Evolutionary conservation across 2,888 invertebrate species (phyloP), one percentile per base, ranked within the genome.

Genomic region (Diadegma fenestrale): DNA sequence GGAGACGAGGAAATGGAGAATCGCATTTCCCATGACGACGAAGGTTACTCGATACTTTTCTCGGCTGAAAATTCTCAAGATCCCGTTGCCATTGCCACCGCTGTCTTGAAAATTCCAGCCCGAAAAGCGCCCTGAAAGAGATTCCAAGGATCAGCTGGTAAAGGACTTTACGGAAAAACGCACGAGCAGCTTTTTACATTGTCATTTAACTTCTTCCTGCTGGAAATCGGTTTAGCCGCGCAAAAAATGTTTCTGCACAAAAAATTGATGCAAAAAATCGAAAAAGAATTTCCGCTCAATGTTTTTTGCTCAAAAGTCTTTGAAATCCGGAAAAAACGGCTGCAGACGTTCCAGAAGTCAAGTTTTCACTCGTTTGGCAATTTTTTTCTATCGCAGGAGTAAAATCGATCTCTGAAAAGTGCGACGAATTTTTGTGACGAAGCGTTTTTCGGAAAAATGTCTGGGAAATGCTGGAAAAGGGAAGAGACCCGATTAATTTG

Each of bases 41-140:
- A 26, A 7, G 41, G 63, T 22, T 19, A 63, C 63, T 22, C 33
- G 10, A 14, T 33, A 22, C n/a, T 33, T 33, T 41, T 7, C 68
- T 77, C 73, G 10, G 14, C 43, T 48, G 14, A 63, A 30, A 48
- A 83, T 48, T 7, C 54, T 22, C 19, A 58, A 61, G 41, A 76
- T 71, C 63, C 71, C 54, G 66, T 54, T 76, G 78, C 48, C 68
- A 58, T 61, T 63, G 33, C 10, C 14, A 19, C 30, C n/a, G n/a
- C 14, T 26, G 22, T 69, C 10, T 43, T 61, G 19, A 63, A 54
- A 78, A 79, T 71, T 73, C 51, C 41, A 48, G 68, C 45, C 14
- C 14, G 26, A 58, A 51, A 37, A 58, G 66, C 30, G 19, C 8
- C 22, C n/a, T 17, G 6, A 17, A 33, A 63, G 63, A n/a, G 30